Evolutionary conservation across 64 coral and sea anemone species (phyloP).

Genomic region (Pocillopora damicornis): DNA sequence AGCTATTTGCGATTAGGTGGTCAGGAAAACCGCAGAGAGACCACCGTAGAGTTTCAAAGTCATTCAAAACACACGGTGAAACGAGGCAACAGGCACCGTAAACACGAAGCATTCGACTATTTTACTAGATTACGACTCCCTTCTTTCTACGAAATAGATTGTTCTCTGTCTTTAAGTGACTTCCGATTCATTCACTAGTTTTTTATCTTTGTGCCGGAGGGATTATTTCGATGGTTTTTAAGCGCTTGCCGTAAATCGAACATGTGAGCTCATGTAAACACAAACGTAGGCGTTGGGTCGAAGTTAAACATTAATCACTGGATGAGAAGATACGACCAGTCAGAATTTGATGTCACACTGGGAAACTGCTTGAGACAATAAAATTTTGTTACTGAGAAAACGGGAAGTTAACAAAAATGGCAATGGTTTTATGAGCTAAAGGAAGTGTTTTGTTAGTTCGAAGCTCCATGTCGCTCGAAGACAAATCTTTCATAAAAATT

Average conservation of each 20-base stretch:
- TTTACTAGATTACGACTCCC: neutral
- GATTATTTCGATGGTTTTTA: neutral
- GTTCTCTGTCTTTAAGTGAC: neutral
- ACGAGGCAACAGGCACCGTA: neutral
- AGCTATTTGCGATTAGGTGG: neutral
- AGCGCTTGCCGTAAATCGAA: neutral
- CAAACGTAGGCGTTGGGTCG: neutral
- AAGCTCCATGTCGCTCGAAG: neutral
- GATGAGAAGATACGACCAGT: neutral
- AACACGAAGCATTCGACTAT: neutral
- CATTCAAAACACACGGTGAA: constrained; percentile 5
- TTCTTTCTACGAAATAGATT: neutral
- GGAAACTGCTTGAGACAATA: neutral
- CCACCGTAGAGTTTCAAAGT: neutral
- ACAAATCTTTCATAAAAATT: neutral
- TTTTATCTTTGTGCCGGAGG: neutral
- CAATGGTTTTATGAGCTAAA: neutral
- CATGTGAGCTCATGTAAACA: constrained; percentile 11
- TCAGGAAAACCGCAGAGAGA: neutral
- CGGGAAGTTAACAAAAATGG: neutral
- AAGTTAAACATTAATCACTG: constrained; percentile 31
- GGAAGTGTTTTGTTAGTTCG: neutral
- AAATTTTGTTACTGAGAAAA: neutral
- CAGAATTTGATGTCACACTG: neutral
- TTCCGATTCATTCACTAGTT: no score